Base-by-base conservation (phyloP, 2,113 vertebrate species). In the Clarias gariepinus region DNA sequence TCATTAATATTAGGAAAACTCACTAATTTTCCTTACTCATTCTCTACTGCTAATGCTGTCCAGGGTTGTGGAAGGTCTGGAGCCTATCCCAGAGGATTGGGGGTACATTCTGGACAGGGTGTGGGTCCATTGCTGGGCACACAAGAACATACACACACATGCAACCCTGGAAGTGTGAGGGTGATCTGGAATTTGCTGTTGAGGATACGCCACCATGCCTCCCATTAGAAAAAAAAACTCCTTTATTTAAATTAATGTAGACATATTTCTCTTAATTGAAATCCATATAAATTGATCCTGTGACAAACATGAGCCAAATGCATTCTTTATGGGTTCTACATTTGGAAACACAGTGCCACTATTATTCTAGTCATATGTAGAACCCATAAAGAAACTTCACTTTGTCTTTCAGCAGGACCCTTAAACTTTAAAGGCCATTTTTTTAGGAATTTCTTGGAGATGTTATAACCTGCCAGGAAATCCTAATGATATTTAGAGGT, bases 101-200 rank as follows among this genome's bases (percentile, higher is more conserved):
- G 41, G 41, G 41, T 47, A 47, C 41, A 47, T 6, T 47, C 41
- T 47, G 41, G 41, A 47, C 6, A 47, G 41, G 41, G 41, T 47
- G 6, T 47, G 41, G 41, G 41, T 47, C 5, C 5, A 47, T 47
- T 6, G 41, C 41, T 47, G 41, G 41, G 6, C 41, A 47, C 41
- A 47, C 41, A 47, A 47, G 41, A 4, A 47, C 41, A 47, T 6
- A 47, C 41, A 41, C 41, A 41, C 41, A 41, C 41, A 36, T 3
- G 4, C 41, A 41, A 41, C 41, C 3, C 41, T 4, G 41, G 41
- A 41, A 41, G 41, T 41, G 41, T 41, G 81, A 58, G 58, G 66
- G 78, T 85, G 71, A 83, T 88, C 9, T 66, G 79, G 78, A 58
- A 84, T 91, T 89, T 87, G 53, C 64, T 84, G 90, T 89, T 84